Evolutionary conservation across 2,888 invertebrate species (phyloP).

Genomic region (Notodonta ziczac): DNA sequence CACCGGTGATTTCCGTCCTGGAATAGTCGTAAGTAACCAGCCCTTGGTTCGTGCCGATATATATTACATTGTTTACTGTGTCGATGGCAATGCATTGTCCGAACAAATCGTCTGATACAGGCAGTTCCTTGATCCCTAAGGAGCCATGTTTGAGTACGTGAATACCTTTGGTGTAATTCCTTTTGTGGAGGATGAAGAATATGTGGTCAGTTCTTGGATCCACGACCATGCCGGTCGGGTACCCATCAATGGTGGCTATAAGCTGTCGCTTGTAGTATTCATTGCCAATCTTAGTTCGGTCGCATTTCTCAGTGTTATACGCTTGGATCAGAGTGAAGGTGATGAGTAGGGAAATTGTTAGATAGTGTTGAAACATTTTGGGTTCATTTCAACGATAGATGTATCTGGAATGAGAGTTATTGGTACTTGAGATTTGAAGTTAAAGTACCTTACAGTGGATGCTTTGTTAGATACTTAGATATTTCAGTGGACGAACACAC

Average conservation of each 20-base stretch:
- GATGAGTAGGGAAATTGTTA: slow-evolving; percentile 35
- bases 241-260: slow-evolving; percentile 73
- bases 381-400: slow-evolving; percentile 51
- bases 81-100: slow-evolving; percentile 76
- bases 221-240: slow-evolving; percentile 68
- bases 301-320: slow-evolving; percentile 61
- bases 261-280: slow-evolving; percentile 72
- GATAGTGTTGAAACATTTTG: slow-evolving; percentile 40
- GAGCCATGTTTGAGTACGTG: slow-evolving; percentile 71
- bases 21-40: slow-evolving; percentile 68
- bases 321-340: slow-evolving; percentile 34
- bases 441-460: too few species aligned
- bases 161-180: slow-evolving; percentile 75
- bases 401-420: slow-evolving; percentile 23
- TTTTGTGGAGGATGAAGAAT: slow-evolving; percentile 74
- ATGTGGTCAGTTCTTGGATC: slow-evolving; percentile 73
- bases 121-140: slow-evolving; percentile 68
- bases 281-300: slow-evolving; percentile 67
- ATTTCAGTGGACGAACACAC: too few species aligned
- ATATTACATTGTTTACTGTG: slow-evolving; percentile 55
- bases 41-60: slow-evolving; percentile 77
- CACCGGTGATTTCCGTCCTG: slow-evolving; percentile 65
- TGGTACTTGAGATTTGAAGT: background rate
- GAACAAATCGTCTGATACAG: slow-evolving; percentile 64
- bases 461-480: too few species aligned